phyloP scores from a whole-genome alignment of 53 echinoderm and acorn worm species.

The Luidia sarsii region DNA sequence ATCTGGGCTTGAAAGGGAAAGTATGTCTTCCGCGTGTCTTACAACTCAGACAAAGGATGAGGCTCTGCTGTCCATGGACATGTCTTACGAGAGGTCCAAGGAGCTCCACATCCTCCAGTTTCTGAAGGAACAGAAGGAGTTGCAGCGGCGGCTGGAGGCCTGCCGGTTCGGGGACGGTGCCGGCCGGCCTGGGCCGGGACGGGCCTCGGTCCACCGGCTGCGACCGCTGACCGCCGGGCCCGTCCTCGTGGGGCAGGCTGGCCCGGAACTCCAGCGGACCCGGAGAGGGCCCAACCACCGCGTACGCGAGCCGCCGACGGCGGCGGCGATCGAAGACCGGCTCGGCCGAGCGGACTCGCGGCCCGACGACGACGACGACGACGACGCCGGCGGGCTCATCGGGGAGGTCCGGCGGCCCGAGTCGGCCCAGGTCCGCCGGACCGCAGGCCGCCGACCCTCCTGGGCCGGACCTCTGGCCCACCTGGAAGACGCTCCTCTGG shows the following conservation, averaged over 20 bases:
- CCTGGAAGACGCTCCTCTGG: not conserved
- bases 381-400: not conserved
- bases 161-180: slow-evolving; percentile 3
- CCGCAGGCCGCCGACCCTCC: not conserved
- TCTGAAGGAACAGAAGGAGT: slow-evolving; percentile 24
- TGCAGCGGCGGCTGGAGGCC: slow-evolving; percentile 24
- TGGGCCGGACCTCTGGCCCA: not conserved
- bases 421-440: not conserved
- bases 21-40: slow-evolving; percentile 9
- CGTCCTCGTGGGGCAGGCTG: too few relatives aligned
- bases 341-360: not conserved
- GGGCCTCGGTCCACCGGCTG: slow-evolving; percentile 4
- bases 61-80: slow-evolving; percentile 21
- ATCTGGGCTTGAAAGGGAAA: not conserved
- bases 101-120: slow-evolving; percentile 29
- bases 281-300: not conserved
- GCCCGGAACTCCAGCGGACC: too few relatives aligned
- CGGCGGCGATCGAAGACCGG: not conserved
- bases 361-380: not conserved
- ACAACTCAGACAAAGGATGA: slow-evolving; percentile 27
- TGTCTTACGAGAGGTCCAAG: slow-evolving; percentile 5
- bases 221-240: slow-evolving; percentile 21
- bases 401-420: not conserved
- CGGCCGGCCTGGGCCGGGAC: not conserved
- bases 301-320: not conserved